Conservation (phyloP, 2,797 vertebrate genomes). For the Oreochromis mossambicus region DNA sequence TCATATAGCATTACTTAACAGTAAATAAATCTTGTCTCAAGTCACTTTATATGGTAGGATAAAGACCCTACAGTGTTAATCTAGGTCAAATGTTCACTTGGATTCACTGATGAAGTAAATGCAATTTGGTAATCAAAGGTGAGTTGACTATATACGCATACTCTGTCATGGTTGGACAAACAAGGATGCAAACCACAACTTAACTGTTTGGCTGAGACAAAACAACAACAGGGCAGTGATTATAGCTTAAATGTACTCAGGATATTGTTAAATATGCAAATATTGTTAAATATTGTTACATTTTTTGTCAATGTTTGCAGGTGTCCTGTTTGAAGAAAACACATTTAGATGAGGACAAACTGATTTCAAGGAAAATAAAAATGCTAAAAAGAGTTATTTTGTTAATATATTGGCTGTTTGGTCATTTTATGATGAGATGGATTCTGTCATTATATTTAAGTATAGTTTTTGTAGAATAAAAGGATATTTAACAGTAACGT, state of each 20-base stretch:
- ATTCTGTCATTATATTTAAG: not conserved
- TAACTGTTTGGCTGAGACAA: not conserved
- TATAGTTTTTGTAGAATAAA: not conserved
- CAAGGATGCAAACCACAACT: not conserved
- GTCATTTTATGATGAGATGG: not conserved
- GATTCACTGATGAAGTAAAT: not conserved
- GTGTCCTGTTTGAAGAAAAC: not conserved
- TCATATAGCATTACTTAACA: not conserved
- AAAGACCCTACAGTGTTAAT: not conserved
- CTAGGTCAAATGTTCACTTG: not conserved
- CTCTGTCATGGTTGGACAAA: not conserved
- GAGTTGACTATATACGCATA: not conserved
- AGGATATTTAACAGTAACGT: not conserved
- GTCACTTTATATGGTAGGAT: not conserved
- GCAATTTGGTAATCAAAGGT: not conserved
- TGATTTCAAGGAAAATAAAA: not conserved
- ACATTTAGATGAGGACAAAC: not conserved
- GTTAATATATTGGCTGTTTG: not conserved
- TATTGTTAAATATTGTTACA: not conserved
- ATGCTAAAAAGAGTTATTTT: rapidly evolving
- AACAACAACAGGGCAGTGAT: not conserved
- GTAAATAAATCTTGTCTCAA: not conserved
- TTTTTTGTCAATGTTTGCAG: not conserved
- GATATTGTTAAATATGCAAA: not conserved
- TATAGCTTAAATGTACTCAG: not conserved